Base-by-base conservation (phyloP, 2,888 invertebrate genomes). In the Gandaritis pyraliata region DNA sequence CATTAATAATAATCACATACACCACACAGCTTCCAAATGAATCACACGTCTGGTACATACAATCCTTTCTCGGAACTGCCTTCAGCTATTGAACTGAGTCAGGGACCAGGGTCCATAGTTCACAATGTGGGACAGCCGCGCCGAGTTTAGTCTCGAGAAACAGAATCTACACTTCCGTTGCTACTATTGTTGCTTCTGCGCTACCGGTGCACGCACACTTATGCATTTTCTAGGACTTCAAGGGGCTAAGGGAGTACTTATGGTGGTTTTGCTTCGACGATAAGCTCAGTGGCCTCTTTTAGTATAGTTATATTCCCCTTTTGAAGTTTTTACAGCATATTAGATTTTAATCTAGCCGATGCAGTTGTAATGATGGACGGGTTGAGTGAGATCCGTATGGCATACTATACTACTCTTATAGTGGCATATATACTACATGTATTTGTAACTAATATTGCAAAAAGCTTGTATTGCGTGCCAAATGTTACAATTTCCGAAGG, bases 51-150 rank as follows among this genome's bases (percentile, higher is more conserved):
- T 67, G 68, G 65, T 57, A 53, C 77, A 70, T n/a, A n/a, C n/a
- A n/a, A n/a, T 78, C 76, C 73, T 68, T 78, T 78, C 76, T 69
- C 65, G 68, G 80, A 77, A 64, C 59, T 53, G 63, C 64, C 60
- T 52, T 61, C 61, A 61, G 62, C 48, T 61, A 46, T 59, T 62
- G 54, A 63, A 59, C 58, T 61, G 59, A 64, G 58, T 74, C 75
- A 75, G 49, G 64, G 75, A 68, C 70, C 73, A 72, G 49, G 64
- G 75, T 68, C 70, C 73, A 72, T 65, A 74, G 76, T 69, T 73
- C 72, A 65, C 13, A 18, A 36, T 63, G 57, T 61, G 62, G 51
- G 68, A 46, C 52, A 60, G 53, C 23, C 45, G 45, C 64, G 53
- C 23, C 45, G 45, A n/a, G 49, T 30, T 13, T 18, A 53, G 41